These are phyloP conservation scores for Rhincodon typus DNA, from an alignment of 2,797 vertebrate species.

Conservation along the genomic window DNA sequence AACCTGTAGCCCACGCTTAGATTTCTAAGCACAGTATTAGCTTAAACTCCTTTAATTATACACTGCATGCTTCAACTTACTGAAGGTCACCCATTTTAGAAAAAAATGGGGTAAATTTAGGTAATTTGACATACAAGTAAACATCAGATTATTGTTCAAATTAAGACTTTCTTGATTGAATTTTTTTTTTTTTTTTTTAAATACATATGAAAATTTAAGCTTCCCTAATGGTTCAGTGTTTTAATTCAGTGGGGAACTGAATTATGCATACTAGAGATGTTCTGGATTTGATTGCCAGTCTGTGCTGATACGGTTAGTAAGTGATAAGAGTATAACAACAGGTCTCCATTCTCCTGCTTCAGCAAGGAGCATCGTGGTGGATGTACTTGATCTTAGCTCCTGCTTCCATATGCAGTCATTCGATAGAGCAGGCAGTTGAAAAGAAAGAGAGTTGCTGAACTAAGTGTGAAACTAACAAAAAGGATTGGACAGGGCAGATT, in stretches of 20 bases:
- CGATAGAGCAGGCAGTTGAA: background rate
- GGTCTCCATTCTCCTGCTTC: too few relatives aligned
- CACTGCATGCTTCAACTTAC: background rate
- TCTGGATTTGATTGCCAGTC: background rate
- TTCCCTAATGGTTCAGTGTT: background rate
- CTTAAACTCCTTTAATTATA: background rate
- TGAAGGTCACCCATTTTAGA: background rate
- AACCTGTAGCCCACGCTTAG: background rate
- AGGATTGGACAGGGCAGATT: too few relatives aligned
- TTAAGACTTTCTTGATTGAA: background rate
- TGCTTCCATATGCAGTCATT: background rate
- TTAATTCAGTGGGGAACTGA: background rate
- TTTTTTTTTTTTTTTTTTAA: background rate
- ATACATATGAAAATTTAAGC: background rate
- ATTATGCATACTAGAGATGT: background rate
- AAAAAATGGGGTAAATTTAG: background rate
- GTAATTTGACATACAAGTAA: background rate
- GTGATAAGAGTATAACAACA: background rate
- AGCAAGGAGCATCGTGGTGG: background rate
- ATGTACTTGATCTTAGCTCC: background rate
- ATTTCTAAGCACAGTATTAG: background rate
- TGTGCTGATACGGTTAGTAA: background rate
- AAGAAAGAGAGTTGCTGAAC: background rate
- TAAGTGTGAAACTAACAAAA: too few relatives aligned
- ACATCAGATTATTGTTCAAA: background rate